Conservation (phyloP, 2,888 invertebrate species). For the Macrophya alboannulata region DNA sequence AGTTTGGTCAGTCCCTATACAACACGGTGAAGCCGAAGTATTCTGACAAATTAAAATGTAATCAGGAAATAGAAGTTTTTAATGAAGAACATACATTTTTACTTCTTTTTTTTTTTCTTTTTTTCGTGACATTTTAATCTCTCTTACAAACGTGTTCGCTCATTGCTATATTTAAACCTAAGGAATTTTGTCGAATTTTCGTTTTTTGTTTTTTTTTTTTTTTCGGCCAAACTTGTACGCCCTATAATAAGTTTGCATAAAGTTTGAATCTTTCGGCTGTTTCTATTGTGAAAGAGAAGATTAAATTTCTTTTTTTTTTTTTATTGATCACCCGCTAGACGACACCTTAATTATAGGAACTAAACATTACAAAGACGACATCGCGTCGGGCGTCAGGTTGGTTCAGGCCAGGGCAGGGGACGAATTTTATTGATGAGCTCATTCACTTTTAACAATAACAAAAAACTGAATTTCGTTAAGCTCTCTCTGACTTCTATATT, state of each 20-base stretch:
- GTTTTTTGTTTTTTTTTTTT: background rate
- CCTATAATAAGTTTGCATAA: background rate
- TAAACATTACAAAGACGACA: background rate
- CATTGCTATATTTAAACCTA: background rate
- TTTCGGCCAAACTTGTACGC: background rate
- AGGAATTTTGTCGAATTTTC: background rate
- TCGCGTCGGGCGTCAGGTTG: background rate
- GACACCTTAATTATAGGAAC: background rate
- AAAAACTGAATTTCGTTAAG: background rate
- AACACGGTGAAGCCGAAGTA: background rate
- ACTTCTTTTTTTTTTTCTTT: background rate
- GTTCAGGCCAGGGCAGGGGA: background rate
- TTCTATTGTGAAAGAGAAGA: background rate
- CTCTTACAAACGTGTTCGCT: background rate
- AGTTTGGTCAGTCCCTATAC: background rate
- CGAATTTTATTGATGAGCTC: conserved; percentile 12
- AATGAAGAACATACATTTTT: background rate
- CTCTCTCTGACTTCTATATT: background rate
- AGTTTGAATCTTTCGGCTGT: background rate
- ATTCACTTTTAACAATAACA: conserved; percentile 4
- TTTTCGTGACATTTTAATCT: background rate
- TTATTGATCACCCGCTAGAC: background rate
- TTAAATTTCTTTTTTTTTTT: background rate
- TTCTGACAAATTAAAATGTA: background rate
- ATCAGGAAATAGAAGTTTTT: background rate